Conservation (phyloP, 2,797 vertebrate species). For the Balearica regulorum region DNA sequence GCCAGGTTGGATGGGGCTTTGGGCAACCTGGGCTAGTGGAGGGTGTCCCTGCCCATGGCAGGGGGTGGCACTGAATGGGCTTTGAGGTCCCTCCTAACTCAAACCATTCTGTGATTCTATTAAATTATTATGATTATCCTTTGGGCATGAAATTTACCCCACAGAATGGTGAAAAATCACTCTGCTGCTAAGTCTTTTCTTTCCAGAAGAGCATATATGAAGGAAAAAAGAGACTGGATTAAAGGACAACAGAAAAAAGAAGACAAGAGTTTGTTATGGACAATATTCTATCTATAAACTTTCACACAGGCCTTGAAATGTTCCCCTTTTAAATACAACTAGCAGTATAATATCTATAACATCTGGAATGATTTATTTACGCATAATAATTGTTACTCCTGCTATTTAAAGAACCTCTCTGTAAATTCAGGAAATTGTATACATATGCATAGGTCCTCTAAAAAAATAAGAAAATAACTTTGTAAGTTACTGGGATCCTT, state of each 20-base stretch:
- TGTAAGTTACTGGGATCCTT: not conserved
- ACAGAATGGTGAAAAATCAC: not conserved
- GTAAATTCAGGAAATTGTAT: not conserved
- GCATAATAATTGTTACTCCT: not conserved
- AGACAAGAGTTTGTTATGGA: not conserved
- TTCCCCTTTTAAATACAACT: not conserved
- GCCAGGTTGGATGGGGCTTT: too few relatives aligned
- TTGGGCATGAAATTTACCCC: not conserved
- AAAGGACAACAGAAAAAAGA: not conserved
- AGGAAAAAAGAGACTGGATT: not conserved
- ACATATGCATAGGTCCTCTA: not conserved
- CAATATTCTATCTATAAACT: not conserved
- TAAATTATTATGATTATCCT: not conserved
- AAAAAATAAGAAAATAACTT: not conserved
- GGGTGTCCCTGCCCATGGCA: too few relatives aligned
- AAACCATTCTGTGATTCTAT: too few relatives aligned
- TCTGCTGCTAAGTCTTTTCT: not conserved
- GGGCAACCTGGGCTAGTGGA: too few relatives aligned
- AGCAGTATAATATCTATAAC: not conserved
- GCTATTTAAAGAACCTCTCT: not conserved
- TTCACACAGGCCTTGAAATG: not conserved
- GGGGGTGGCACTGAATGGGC: too few relatives aligned
- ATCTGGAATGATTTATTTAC: slow-evolving; percentile 57
- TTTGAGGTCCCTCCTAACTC: too few relatives aligned
- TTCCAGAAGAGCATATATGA: not conserved